These are phyloP conservation scores for Passer montanus DNA, from an alignment of 2,113 vertebrate genomes.

Conservation along the genomic window DNA sequence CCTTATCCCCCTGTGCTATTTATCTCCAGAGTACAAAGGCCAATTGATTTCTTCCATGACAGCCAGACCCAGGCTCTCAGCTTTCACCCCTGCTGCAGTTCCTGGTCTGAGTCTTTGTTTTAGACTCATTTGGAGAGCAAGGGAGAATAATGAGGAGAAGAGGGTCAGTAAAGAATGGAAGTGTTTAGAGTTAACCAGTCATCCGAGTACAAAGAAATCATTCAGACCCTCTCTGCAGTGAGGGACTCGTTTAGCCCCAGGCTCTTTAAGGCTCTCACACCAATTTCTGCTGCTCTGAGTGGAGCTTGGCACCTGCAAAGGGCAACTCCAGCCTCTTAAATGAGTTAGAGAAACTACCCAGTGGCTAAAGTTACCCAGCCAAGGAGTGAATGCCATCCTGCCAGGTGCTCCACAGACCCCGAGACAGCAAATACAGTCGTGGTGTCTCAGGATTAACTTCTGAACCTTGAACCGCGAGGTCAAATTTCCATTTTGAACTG, in stretches of 20 bases:
- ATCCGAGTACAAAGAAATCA: background rate
- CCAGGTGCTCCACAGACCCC: background rate
- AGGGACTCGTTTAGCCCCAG: background rate
- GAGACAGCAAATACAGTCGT: background rate
- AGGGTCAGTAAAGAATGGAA: background rate
- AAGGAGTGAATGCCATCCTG: background rate
- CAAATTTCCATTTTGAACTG: background rate
- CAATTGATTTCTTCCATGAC: constrained; percentile 19
- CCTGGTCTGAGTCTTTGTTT: background rate
- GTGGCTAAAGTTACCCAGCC: background rate
- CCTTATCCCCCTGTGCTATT: background rate
- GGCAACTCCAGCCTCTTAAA: background rate
- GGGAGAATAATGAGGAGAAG: background rate
- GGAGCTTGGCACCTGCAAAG: background rate
- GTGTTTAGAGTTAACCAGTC: background rate
- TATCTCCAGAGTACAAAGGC: constrained; percentile 40
- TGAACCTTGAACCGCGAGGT: background rate
- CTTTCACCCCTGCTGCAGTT: background rate
- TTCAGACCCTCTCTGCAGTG: background rate
- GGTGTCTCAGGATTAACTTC: background rate
- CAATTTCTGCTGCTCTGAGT: background rate
- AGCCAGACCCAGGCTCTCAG: background rate
- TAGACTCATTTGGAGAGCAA: background rate
- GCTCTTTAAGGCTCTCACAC: background rate
- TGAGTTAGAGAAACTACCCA: background rate